Conservation (phyloP, 1,140 invertebrate species). For the Drosophila sp. region DNA sequence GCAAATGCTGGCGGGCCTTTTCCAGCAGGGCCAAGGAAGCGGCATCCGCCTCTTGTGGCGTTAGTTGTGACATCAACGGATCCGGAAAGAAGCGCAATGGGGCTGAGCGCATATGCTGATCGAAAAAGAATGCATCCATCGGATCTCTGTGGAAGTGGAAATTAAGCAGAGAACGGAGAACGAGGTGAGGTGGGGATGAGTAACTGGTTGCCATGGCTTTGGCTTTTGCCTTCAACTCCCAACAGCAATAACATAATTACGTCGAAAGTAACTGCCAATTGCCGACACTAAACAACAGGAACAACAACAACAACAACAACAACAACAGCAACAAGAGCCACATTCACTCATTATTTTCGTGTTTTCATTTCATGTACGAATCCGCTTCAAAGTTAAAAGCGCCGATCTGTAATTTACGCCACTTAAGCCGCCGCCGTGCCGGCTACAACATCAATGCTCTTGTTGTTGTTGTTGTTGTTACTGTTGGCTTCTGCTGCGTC, state of each 20-base stretch:
- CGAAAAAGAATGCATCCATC: slow-evolving; percentile 87
- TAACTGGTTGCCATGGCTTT: slow-evolving; percentile 27
- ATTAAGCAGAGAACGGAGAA: background rate
- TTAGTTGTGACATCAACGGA: slow-evolving; percentile 83
- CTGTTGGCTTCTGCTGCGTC: slow-evolving; percentile 37
- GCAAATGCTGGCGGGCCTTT: slow-evolving; percentile 86
- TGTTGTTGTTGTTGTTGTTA: slow-evolving; percentile 42
- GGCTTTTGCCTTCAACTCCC: slow-evolving; percentile 24
- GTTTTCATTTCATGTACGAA: slow-evolving; percentile 83
- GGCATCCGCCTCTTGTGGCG: slow-evolving; percentile 85
- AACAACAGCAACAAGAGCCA: slow-evolving; percentile 52
- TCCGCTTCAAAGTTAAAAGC: slow-evolving; percentile 82
- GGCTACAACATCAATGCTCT: slow-evolving; percentile 66
- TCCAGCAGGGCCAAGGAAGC: slow-evolving; percentile 85
- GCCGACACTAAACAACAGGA: slow-evolving; percentile 69
- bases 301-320: slow-evolving; percentile 54
- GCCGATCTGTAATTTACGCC: slow-evolving; percentile 83
- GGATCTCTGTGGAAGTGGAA: slow-evolving; percentile 84
- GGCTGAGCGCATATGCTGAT: slow-evolving; percentile 87
- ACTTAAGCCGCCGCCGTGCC: slow-evolving; percentile 80
- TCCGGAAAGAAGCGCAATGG: slow-evolving; percentile 85
- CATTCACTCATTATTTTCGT: slow-evolving; percentile 81
- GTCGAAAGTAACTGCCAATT: slow-evolving; percentile 70
- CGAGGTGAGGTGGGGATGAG: slow-evolving; percentile 3
- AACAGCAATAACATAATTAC: slow-evolving; percentile 68